Conservation (phyloP, 2,888 invertebrate species). For the Minunthozetes semirufus region DNA sequence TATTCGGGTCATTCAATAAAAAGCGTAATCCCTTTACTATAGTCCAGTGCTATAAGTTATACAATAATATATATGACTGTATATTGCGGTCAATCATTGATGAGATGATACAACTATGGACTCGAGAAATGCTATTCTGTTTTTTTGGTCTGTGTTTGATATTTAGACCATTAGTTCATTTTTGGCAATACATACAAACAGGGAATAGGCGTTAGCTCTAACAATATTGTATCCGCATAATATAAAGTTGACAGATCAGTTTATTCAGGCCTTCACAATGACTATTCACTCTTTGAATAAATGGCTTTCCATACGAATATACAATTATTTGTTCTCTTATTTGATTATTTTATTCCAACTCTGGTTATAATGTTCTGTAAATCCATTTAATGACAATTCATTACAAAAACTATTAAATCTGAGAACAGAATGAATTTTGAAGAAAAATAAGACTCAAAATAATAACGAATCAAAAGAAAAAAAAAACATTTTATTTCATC, state of each 20-base stretch:
- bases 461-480: too few species aligned
- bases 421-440: too few species aligned
- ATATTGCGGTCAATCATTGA: slow-evolving; percentile 27
- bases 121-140: background rate
- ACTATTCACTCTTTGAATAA: too few species aligned
- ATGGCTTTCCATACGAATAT: too few species aligned
- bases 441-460: too few species aligned
- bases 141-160: background rate
- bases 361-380: too few species aligned
- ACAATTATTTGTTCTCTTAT: too few species aligned
- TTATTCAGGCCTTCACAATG: too few species aligned
- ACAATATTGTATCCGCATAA: background rate
- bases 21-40: slow-evolving; percentile 30
- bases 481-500: background rate
- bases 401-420: too few species aligned
- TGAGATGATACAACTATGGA: slow-evolving; percentile 23
- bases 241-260: background rate
- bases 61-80: slow-evolving; percentile 4
- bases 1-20: slow-evolving; percentile 30
- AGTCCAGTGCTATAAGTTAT: background rate
- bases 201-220: slow-evolving; percentile 12
- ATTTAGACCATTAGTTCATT: slow-evolving; percentile 21
- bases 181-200: slow-evolving; percentile 23
- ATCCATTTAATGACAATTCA: too few species aligned
- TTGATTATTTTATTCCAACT: too few species aligned